Base-by-base conservation (phyloP, 2,888 invertebrate species). In the Neoascia interrupta region DNA sequence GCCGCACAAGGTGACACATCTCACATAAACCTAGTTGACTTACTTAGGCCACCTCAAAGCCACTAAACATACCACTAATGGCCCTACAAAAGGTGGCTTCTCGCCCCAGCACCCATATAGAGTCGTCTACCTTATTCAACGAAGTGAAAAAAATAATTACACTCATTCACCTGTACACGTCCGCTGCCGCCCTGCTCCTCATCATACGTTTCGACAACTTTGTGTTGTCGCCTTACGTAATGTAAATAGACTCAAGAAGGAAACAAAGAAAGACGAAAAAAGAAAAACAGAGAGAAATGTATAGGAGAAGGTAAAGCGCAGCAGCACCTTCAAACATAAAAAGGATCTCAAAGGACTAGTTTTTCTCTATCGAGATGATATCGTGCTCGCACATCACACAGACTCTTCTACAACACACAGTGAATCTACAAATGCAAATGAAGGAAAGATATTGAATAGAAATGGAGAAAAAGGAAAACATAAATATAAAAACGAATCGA, bases 321-420 rank as follows among this genome's bases (percentile, higher is more conserved):
- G 15, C 16, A 4, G 16, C 23, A 39, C 15, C 15, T 69, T 49
- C 10, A 34, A 61, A 69, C 61, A 49, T 51, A 53, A 69, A 63
- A 58, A 49, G 36, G 26, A 45, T 70, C 70, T 70, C 75, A 43
- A 41, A 56, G 41, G 64, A 64, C 41, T 72, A 54, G 72, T 72
- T 72, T 72, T 64, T 69, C 34, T 47, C 45, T 56, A 63, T 75
- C 36, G 31, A 63, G 47, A 54, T 54, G 41, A 75, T 69, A 56
- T 63, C 56, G 69, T n/a, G n/a, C n/a, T n/a, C 51, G 41, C 49
- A 15, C 41, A 39, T 45, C 51, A 21, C 39, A 23, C 31, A 5
- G 41, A 8, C 19, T n/a, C n/a, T n/a, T n/a, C n/a, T n/a, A n/a
- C n/a, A n/a, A n/a, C 21, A 28, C 8, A 28, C 10, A 10, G n/a